Evolutionary conservation across 2,888 invertebrate genomes (phyloP).

Genomic region (Polyploca ridens): DNA sequence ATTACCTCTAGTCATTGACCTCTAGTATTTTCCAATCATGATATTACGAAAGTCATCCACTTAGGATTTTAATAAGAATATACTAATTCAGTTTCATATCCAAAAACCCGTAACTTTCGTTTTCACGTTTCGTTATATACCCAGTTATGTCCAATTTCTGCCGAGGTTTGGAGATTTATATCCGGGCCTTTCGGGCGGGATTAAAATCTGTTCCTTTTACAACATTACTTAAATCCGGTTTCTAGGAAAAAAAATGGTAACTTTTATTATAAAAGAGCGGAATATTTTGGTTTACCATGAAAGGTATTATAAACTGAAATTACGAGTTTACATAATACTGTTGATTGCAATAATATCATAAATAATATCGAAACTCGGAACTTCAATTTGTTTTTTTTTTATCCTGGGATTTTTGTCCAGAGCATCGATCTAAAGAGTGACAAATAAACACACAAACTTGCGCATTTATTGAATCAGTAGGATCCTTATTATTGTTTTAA

Average conservation of each 20-base stretch:
- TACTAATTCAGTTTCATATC: not conserved
- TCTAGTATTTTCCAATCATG: too few relatives aligned
- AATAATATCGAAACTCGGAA: too few relatives aligned
- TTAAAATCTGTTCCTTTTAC: conserved; percentile 34
- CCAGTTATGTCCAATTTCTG: conserved; percentile 36
- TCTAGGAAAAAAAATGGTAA: not conserved
- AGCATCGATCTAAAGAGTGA: too few relatives aligned
- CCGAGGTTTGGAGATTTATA: conserved; percentile 42
- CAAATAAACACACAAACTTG: too few relatives aligned
- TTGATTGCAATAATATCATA: too few relatives aligned
- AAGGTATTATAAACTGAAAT: too few relatives aligned
- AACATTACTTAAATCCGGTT: conserved; percentile 7
- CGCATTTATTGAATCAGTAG: too few relatives aligned
- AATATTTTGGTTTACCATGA: not conserved
- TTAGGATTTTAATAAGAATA: not conserved
- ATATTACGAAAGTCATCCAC: not conserved
- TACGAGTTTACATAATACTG: too few relatives aligned
- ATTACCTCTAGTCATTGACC: too few relatives aligned
- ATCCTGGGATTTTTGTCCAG: too few relatives aligned
- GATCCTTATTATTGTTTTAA: too few relatives aligned
- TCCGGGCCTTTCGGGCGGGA: conserved; percentile 35
- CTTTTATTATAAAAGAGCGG: not conserved
- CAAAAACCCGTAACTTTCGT: not conserved
- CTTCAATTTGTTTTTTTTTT: too few relatives aligned
- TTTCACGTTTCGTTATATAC: conserved; percentile 19